Conservation (phyloP, 1,140 invertebrate species). For the Mactra quadrangularis region DNA sequence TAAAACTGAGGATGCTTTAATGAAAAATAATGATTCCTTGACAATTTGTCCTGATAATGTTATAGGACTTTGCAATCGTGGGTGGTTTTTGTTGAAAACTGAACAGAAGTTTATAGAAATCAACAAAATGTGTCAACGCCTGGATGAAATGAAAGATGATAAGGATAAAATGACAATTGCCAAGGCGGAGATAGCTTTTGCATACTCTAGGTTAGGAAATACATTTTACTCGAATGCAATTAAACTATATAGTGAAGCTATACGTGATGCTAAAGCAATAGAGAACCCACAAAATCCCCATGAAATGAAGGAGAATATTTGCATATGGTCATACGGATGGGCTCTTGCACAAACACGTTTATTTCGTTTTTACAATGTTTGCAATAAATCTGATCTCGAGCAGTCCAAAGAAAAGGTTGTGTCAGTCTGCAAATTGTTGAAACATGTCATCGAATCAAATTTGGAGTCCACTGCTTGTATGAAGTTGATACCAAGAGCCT, state of each 20-base stretch:
- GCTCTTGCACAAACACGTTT: constrained; percentile 11
- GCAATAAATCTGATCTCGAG: not conserved
- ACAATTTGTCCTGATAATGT: not conserved
- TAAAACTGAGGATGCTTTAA: not conserved
- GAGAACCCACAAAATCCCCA: too few species aligned
- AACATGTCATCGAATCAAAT: constrained; percentile 1
- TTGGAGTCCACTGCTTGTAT: not conserved
- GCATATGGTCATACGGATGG: constrained; percentile 28
- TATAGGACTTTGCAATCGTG: not conserved
- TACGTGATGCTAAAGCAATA: not conserved
- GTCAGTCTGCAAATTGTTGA: not conserved
- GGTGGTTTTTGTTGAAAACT: constrained; percentile 16
- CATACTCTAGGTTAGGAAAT: constrained; percentile 19
- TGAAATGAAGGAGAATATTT: too few species aligned
- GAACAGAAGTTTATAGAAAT: not conserved
- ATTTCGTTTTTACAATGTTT: not conserved
- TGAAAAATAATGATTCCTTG: constrained; percentile 5
- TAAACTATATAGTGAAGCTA: not conserved
- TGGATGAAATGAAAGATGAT: not conserved
- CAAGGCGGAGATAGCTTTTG: constrained; percentile 22
- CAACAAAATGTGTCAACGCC: not conserved
- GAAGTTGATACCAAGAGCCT: constrained; percentile 10
- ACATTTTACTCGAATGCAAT: not conserved
- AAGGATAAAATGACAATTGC: not conserved
- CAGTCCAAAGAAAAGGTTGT: not conserved